Conservation (phyloP, 2,797 vertebrate genomes). For the Cephalopachus bancanus region DNA sequence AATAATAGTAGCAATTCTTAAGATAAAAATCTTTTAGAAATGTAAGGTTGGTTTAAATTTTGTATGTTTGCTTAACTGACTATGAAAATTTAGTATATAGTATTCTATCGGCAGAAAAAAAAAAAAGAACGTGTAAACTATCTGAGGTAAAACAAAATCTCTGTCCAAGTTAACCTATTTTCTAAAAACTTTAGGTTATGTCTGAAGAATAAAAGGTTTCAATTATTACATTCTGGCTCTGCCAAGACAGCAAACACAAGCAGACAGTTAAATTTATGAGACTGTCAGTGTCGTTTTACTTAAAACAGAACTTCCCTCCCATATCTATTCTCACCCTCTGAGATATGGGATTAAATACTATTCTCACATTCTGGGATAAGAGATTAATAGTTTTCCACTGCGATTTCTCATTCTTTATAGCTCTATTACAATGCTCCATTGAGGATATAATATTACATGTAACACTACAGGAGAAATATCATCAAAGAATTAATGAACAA, state of each 20-base stretch:
- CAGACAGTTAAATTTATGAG: slow-evolving; percentile 80
- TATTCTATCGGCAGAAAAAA: slow-evolving; percentile 44
- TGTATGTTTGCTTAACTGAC: slow-evolving; percentile 63
- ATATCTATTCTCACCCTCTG: slow-evolving; percentile 76
- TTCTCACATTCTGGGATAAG: slow-evolving; percentile 72
- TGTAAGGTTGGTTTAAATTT: slow-evolving; percentile 58
- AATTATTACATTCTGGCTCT: slow-evolving; percentile 67
- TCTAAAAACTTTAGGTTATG: slow-evolving; percentile 79
- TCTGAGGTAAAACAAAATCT: slow-evolving; percentile 78
- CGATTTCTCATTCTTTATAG: slow-evolving; percentile 79
- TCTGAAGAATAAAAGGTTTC: slow-evolving; percentile 78
- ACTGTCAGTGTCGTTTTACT: slow-evolving; percentile 70
- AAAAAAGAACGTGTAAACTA: slow-evolving; percentile 79
- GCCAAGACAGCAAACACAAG: slow-evolving; percentile 70
- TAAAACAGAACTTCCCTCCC: slow-evolving; percentile 68
- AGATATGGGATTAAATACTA: slow-evolving; percentile 75
- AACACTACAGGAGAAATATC: slow-evolving; percentile 69
- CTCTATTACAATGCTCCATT: slow-evolving; percentile 66
- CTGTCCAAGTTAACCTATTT: slow-evolving; percentile 62
- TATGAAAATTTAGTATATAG: slow-evolving; percentile 62
- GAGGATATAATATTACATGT: slow-evolving; percentile 78
- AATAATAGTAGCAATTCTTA: slow-evolving; percentile 65
- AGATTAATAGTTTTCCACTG: slow-evolving; percentile 74
- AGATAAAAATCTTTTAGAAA: slow-evolving; percentile 66
- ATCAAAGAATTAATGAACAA: slow-evolving; percentile 80